Evolutionary conservation across 2,888 invertebrate genomes (phyloP), one percentile per base, ranked within the genome.

Genomic region (Trisateles emortualis): DNA sequence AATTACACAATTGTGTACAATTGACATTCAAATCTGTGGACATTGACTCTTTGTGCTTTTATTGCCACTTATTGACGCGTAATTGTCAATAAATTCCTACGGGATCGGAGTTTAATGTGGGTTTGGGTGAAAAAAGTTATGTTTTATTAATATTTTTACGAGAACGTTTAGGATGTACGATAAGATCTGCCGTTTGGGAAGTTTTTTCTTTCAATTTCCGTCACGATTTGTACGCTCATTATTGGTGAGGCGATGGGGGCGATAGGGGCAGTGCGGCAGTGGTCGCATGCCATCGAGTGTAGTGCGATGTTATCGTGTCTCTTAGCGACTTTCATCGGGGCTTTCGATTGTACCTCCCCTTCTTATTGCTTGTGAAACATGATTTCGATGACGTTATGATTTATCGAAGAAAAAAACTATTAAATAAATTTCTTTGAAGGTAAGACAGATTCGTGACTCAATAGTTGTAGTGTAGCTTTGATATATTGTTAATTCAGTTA

Each of bases 121-220:
- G 92, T 92, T 92, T 92, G 90, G 87, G 92, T 90, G 88, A 73
- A 90, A 92, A 92, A 92, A 91, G 90, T 92, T 91, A 90, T 91
- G 88, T 92, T 92, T 92, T 92, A 92, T 92, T 92, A 92, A 92
- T 92, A 92, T 92, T 92, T 91, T 92, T 92, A 92, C 91, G 91
- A 91, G 92, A 92, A 80, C 91, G 89, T 92, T 92, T 92, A 92
- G 90, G 84, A 79, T 70, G 78, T 72, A 52, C 81, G 92, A 92
- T 92, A 92, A 89, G 91, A 92, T 92, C 92, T 86, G 86, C 76
- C 84, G 84, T 81, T 90, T 85, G 90, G 88, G 90, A 90, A 89
- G 88, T 92, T 92, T 90, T 92, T 90, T 92, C 90, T 91, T 92
- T 92, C 90, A 87, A 91, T 92, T 90, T 92, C 90, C 92, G 91